phyloP scores from a whole-genome alignment of 2,797 vertebrate genomes.

The Danio jaintianensis region DNA sequence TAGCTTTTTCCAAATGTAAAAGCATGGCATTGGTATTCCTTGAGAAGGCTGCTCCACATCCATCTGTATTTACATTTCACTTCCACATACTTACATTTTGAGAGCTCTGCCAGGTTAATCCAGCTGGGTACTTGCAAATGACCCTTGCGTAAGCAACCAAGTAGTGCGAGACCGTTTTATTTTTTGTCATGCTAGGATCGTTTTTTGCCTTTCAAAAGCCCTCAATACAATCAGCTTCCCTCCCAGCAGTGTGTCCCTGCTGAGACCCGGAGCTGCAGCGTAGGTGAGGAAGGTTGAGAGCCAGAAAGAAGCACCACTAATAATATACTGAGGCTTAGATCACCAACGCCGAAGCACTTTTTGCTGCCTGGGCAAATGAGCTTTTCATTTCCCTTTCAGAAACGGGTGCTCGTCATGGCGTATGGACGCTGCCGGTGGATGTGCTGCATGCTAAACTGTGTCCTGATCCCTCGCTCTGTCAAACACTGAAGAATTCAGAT shows the following conservation, averaged over 20 bases:
- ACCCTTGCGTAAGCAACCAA: conserved; percentile 37
- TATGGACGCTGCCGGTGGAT: conserved; percentile 46
- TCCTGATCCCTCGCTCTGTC: background rate
- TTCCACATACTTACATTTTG: conserved; percentile 19
- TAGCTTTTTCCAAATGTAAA: background rate
- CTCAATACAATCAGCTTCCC: conserved; percentile 11
- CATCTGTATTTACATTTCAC: conserved; percentile 31
- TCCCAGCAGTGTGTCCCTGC: conserved; percentile 33
- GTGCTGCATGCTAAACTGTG: conserved; percentile 63
- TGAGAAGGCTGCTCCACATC: conserved; percentile 9
- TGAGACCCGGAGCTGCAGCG: conserved; percentile 14
- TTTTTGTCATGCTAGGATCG: conserved; percentile 36
- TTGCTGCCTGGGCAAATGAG: conserved; percentile 69
- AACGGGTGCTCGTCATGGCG: conserved; percentile 60
- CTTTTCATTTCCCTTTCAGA: conserved; percentile 72
- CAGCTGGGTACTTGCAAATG: conserved; percentile 16
- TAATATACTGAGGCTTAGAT: conserved; percentile 63
- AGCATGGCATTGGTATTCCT: background rate
- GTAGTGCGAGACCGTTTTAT: conserved; percentile 16
- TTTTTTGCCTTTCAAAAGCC: conserved; percentile 32
- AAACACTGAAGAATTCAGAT: conserved; percentile 1
- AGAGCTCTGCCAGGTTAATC: conserved; percentile 25
- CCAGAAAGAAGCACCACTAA: conserved; percentile 68
- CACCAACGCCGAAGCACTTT: conserved; percentile 61
- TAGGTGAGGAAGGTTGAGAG: conserved; percentile 9